Evolutionary conservation across 1,140 invertebrate species (phyloP), one percentile per base, ranked within the genome.

Genomic region (Drosophila littoralis): DNA sequence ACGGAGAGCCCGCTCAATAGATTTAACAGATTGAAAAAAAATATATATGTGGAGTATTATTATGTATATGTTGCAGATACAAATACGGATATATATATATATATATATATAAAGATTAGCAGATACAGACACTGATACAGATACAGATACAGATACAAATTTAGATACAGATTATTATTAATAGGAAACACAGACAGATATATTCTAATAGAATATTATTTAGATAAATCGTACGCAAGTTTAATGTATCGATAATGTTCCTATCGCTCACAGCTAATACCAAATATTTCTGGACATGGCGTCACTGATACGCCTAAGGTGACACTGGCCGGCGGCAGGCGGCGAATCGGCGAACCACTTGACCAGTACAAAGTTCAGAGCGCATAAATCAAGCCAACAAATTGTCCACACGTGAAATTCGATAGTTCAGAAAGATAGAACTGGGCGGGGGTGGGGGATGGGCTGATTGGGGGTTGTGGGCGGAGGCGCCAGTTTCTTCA

Each of bases 221-320:
- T 28, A 28, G 22, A 28, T 28, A 28, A 5, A 28, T 28, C 22
- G 22, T 28, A 28, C 4, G 4, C 22, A 28, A 28, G 22, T 28
- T 28, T 28, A 5, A 28, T 28, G 4, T 28, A 28, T 28, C 22
- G 22, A 28, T 28, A 28, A 0, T 4, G 5, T 28, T 28, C 22
- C 22, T 6, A 28, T 28, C 46, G 46, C 17, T 48, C 28, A 12
- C 9, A 12, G 28, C 10, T 5, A 28, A 40, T 13, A 22, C 13
- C 15, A 12, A 28, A 57, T 42, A 51, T 51, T 32, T 35, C 7
- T 15, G 38, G 52, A 52, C 33, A 57, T 81, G 63, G 59, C 80
- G 22, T 67, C 61, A 58, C 42, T 12, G 35, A 61, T 43, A 60
- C 43, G 13, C n/a, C 32, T 36, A 38, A 79, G 51, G 63, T 54